These are phyloP conservation scores for Mus pahari DNA, from an alignment of 2,113 vertebrate genomes.

Conservation along the genomic window DNA sequence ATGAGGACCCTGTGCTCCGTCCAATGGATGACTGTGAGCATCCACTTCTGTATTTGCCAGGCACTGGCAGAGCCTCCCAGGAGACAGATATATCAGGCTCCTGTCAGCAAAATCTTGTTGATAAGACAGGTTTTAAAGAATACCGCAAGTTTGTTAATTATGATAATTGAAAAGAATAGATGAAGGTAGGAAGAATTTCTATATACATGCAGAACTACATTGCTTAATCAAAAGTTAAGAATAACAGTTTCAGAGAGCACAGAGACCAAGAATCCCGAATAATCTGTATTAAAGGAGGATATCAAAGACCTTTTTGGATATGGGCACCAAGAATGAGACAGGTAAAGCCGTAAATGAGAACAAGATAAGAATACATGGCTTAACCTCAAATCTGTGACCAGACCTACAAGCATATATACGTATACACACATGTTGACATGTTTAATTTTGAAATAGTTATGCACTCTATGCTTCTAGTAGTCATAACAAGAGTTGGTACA, in stretches of 20 bases:
- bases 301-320: background rate
- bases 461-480: background rate
- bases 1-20: no score
- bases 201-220: background rate
- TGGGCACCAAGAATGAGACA: background rate
- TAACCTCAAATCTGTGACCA: background rate
- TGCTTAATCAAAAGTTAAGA: background rate
- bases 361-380: background rate
- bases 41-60: no score
- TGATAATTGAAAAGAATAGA: background rate
- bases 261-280: background rate
- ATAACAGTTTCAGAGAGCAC: no score
- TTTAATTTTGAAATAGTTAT: no score
- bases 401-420: background rate
- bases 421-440: background rate
- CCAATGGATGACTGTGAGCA: no score
- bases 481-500: background rate
- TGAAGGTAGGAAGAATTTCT: background rate
- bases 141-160: background rate
- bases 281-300: background rate
- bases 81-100: no score
- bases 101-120: no score
- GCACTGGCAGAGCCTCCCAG: no score
- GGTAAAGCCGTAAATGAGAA: no score
- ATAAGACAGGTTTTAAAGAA: background rate